Base-by-base conservation (phyloP, 2,113 vertebrate species). In the Rhinopomastus cyanomelas region DNA sequence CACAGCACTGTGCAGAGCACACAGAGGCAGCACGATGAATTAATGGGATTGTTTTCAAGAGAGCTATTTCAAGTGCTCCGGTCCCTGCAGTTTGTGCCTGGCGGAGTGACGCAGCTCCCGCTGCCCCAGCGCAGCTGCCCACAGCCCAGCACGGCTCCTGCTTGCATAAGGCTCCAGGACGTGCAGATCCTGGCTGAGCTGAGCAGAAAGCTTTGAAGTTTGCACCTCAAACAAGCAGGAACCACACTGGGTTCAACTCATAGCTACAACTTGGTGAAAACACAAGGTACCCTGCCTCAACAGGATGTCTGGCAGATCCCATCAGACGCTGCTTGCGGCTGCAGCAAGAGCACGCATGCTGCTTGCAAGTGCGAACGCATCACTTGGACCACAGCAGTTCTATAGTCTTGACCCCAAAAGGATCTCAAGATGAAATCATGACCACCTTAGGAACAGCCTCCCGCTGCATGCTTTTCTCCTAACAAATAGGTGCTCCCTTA, bases 251-350 rank as follows among this genome's bases (percentile, higher is more conserved):
- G 48, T 7, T 39, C 42, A 16, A 0, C n/a, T 18, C 42, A 11
- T 21, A 16, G 14, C 44, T 8, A 36, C 14, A 6, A 16, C 27
- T 5, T 0, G 13, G 46, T 16, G 37, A 16, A 25, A 57, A 22
- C 1, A 42, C 51, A 56, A 32, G 0, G 4, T 3, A 12, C 6
- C 27, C 51, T 59, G 51, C 9, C 32, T 39, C 65, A 36, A 1
- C 0, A 1, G 42, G 29, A 27, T 1, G 8, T 5, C 36, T 23
- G 0, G 8, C 61, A 32, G 29, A 17, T 46, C 15, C 8, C 0
- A 17, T 12, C 20, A 18, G 52, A 52, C 2, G 2, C 59, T 15
- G 26, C 23, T 25, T 8, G 12, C 7, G 64, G 44, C 27, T 32
- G 29, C 51, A 23, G 53, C 2, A 8, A 56, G 61, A 62, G 48